A percentile compares a stretch with the other conserved stretches of the same genome.
Conservation (phyloP, 2,113 vertebrate species). For the Sebastes schlegelii region DNA sequence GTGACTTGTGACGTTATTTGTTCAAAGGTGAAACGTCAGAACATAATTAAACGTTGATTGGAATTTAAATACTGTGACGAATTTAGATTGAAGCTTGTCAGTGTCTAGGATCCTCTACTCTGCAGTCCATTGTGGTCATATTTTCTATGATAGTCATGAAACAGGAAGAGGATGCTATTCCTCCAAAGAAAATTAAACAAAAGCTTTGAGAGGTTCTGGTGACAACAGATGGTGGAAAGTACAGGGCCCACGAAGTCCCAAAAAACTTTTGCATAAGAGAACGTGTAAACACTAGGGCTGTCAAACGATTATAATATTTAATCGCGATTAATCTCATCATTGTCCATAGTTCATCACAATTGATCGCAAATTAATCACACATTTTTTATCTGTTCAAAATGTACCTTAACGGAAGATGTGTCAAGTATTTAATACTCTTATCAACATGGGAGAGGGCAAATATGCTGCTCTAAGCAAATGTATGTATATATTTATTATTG, state of each 20-base stretch:
- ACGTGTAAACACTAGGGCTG: not conserved
- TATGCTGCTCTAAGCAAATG: no score
- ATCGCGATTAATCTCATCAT: no score
- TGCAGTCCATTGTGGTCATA: not conserved
- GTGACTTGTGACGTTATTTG: constrained; percentile 1
- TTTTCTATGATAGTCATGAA: no score
- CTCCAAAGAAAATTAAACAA: not conserved
- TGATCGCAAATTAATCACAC: no score
- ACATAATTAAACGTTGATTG: constrained; percentile 21
- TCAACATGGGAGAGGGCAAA: no score
- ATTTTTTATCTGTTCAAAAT: no score
- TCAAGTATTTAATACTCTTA: no score
- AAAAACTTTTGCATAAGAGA: not conserved
- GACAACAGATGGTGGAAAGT: not conserved
- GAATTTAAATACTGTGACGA: constrained; percentile 17
- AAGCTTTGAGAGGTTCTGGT: not conserved
- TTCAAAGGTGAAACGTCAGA: constrained; percentile 12
- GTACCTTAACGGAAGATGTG: no score
- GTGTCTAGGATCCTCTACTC: not conserved
- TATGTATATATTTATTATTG: not conserved
- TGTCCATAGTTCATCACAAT: no score
- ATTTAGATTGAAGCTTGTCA: constrained; percentile 25
- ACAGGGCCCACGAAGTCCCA: not conserved
- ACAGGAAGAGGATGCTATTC: not conserved
- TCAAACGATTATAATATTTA: no score